Percentiles rank a stretch among this genome's conserved stretches.
Conservation (phyloP, 2,797 vertebrate genomes). For the Nasua narica region DNA sequence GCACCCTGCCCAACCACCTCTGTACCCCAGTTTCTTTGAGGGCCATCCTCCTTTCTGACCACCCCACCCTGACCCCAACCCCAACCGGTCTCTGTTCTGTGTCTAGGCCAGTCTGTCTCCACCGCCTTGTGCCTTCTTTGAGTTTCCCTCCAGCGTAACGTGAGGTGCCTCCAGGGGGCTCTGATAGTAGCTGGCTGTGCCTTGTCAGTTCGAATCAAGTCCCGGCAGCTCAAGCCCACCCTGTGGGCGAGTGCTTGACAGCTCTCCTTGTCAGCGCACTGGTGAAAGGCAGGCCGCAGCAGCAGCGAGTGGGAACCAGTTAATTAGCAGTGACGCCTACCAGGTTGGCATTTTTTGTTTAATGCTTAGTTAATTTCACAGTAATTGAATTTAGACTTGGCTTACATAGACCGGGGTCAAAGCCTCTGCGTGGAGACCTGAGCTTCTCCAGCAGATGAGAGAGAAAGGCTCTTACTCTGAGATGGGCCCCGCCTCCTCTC, state of each 20-base stretch:
- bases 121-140: background rate
- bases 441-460: background rate
- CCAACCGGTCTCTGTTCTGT: background rate
- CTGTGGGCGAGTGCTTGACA: constrained; percentile 74
- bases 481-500: background rate
- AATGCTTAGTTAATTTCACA: constrained; percentile 72
- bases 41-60: background rate
- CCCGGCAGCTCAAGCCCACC: constrained; percentile 75
- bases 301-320: constrained; percentile 66
- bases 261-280: constrained; percentile 69
- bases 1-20: background rate
- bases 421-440: constrained; percentile 30
- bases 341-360: constrained; percentile 75
- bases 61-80: background rate
- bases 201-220: constrained; percentile 81
- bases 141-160: constrained; percentile 37
- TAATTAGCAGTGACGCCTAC: constrained; percentile 78
- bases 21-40: background rate
- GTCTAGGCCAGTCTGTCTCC: background rate
- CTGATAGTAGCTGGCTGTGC: constrained; percentile 76
- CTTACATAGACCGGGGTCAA: constrained; percentile 28
- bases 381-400: constrained; percentile 67
- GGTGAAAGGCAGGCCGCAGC: constrained; percentile 75
- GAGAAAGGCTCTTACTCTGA: background rate
- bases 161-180: constrained; percentile 72